A percentile compares a stretch with the other conserved stretches of the same genome.
Conservation (phyloP, 2,888 invertebrate species). For the Patella depressa region DNA sequence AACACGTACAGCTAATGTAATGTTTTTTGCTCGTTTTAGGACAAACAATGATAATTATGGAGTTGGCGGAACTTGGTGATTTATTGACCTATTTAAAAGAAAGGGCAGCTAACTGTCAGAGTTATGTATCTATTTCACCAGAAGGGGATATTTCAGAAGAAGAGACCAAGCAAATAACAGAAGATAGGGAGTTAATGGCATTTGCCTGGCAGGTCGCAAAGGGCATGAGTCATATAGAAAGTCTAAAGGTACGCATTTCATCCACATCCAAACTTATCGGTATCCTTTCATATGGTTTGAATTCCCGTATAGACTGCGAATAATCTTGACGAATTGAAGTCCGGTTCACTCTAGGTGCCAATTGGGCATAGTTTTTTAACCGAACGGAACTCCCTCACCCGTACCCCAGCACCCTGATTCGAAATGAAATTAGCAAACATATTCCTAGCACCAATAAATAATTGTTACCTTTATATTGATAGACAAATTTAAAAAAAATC, state of each 20-base stretch:
- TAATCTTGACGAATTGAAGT: too few species aligned
- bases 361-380: too few species aligned
- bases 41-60: conserved; percentile 45
- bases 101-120: conserved; percentile 30
- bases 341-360: too few species aligned
- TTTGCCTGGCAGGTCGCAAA: conserved; percentile 48
- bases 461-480: too few species aligned
- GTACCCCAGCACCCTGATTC: too few species aligned
- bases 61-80: conserved; percentile 46
- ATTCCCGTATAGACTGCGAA: too few species aligned
- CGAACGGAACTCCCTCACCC: too few species aligned
- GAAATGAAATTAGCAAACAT: too few species aligned
- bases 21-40: conserved; percentile 27
- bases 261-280: too few species aligned
- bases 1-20: background rate
- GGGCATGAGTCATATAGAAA: conserved; percentile 42
- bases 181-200: conserved; percentile 38
- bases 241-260: background rate
- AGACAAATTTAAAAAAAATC: too few species aligned
- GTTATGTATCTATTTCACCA: conserved; percentile 36
- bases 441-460: too few species aligned
- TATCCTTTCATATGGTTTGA: too few species aligned
- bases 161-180: conserved; percentile 33
- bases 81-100: conserved; percentile 42
- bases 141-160: conserved; percentile 37